Evolutionary conservation across 2,888 invertebrate genomes (phyloP).

Genomic region (Philopedon plagiatum): DNA sequence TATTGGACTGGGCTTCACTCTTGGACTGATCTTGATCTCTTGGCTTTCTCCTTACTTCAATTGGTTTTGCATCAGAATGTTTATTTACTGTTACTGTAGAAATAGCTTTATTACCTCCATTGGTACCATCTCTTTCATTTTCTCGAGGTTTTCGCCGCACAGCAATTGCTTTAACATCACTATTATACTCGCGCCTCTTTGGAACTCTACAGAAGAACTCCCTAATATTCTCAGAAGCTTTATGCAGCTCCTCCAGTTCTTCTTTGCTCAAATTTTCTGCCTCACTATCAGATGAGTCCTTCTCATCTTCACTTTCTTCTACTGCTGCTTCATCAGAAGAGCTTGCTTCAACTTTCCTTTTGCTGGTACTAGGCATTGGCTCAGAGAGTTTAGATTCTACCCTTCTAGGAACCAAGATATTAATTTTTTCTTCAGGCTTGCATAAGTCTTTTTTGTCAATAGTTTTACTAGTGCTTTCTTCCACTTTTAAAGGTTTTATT

Average conservation of each 20-base stretch:
- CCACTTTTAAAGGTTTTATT: neutral
- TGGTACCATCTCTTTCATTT: neutral
- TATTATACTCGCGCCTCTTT: neutral
- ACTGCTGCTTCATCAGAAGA: neutral
- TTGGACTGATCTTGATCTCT: neutral
- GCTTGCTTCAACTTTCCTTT: neutral
- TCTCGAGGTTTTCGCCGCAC: conserved; percentile 12
- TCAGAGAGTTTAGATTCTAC: conserved; percentile 3
- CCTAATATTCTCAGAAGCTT: conserved; percentile 36
- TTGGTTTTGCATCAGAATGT: conserved; percentile 13
- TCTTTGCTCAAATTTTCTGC: conserved; percentile 6
- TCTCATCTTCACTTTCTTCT: neutral
- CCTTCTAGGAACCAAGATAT: conserved; percentile 4
- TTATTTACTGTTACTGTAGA: neutral
- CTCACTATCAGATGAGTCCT: neutral
- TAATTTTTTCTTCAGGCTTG: neutral
- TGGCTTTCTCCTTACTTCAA: conserved; percentile 9
- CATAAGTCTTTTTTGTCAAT: neutral
- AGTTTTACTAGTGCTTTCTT: neutral
- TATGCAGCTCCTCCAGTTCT: conserved; percentile 29
- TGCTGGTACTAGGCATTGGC: neutral
- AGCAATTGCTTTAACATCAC: conserved; percentile 11
- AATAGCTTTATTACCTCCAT: neutral
- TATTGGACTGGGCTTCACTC: too few relatives aligned
- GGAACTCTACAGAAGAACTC: conserved; percentile 37